phyloP scores from a whole-genome alignment of 2,888 invertebrate genomes.

The Harpagoxenus sublaevis region DNA sequence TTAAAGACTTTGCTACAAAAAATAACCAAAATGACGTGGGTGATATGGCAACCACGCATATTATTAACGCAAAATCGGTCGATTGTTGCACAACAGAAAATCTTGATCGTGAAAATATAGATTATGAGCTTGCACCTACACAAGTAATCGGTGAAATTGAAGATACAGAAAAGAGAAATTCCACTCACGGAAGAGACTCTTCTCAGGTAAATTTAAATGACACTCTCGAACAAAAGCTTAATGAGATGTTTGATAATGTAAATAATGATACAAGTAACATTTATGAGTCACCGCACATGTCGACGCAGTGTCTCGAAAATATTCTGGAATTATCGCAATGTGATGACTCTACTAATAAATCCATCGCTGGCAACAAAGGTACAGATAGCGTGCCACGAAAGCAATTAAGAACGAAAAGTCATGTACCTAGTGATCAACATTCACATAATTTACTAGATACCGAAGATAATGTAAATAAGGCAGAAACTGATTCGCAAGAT shows the following conservation, averaged over 20 bases:
- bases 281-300: constrained; percentile 70
- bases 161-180: not conserved
- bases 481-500: constrained; percentile 61
- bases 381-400: not conserved
- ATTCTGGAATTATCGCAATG: constrained; percentile 75
- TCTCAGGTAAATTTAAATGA: constrained; percentile 62
- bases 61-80: constrained; percentile 36
- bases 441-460: not conserved
- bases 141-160: constrained; percentile 57
- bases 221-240: constrained; percentile 75
- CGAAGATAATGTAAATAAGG: constrained; percentile 25
- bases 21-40: constrained; percentile 28
- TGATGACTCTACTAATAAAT: not conserved
- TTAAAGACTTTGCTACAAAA: not conserved
- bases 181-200: not conserved
- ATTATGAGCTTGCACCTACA: constrained; percentile 72
- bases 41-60: constrained; percentile 51
- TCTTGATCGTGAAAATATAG: constrained; percentile 57
- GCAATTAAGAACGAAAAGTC: not conserved
- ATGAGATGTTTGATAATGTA: constrained; percentile 76
- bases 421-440: not conserved
- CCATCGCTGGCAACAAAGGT: not conserved
- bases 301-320: constrained; percentile 79
- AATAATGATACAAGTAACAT: constrained; percentile 54
- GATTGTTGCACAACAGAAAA: not conserved